phyloP scores from a whole-genome alignment of 2,888 invertebrate genomes.

The Orchestes rusci region DNA sequence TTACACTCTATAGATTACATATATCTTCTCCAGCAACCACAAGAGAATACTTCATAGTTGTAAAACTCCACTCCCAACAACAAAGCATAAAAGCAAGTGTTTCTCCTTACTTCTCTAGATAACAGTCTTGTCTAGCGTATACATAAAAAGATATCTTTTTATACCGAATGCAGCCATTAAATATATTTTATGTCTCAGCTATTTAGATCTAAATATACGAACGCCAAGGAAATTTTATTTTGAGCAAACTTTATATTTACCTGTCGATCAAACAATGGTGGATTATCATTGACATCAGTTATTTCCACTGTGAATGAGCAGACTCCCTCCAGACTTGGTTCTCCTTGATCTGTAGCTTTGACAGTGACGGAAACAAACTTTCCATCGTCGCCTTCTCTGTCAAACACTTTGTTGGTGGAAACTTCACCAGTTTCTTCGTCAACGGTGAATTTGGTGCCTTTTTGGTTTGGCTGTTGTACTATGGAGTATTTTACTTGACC shows the following conservation, averaged over 20 bases:
- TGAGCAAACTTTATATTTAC: slow-evolving; percentile 46
- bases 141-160: too few species aligned
- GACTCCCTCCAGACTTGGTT: slow-evolving; percentile 93
- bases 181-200: too few species aligned
- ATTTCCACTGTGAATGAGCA: slow-evolving; percentile 98
- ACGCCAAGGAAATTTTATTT: slow-evolving; percentile 3
- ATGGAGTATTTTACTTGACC: slow-evolving; percentile 96
- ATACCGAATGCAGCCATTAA: too few species aligned
- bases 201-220: too few species aligned
- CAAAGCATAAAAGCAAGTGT: too few species aligned
- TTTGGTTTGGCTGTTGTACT: slow-evolving; percentile 90
- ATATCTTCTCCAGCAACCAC: too few species aligned
- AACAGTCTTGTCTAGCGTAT: too few species aligned
- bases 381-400: slow-evolving; percentile 93
- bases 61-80: too few species aligned
- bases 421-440: slow-evolving; percentile 94
- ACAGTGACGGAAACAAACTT: slow-evolving; percentile 95
- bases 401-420: slow-evolving; percentile 91
- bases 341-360: slow-evolving; percentile 98
- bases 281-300: slow-evolving; percentile 96
- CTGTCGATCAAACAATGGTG: slow-evolving; percentile 90
- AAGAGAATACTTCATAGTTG: too few species aligned
- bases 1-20: too few species aligned
- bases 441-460: slow-evolving; percentile 91
- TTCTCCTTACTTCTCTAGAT: too few species aligned